Evolutionary conservation across 2,888 invertebrate species (phyloP).

Genomic region (Ornithoptera alexandrae): DNA sequence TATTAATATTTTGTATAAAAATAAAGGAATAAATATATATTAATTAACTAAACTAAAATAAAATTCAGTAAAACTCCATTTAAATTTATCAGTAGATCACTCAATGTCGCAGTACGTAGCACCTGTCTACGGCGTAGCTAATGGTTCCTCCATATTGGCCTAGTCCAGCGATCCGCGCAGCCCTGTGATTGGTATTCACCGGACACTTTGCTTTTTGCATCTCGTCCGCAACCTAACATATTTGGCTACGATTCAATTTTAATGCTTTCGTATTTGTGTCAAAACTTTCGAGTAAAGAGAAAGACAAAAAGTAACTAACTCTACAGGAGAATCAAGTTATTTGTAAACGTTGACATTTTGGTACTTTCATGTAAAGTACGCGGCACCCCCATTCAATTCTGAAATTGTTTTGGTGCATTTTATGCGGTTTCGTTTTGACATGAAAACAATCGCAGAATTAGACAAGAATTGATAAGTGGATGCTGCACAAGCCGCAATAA

Average conservation of each 20-base stretch:
- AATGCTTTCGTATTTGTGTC: constrained; percentile 75
- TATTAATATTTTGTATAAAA: background rate
- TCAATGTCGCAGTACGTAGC: constrained; percentile 50
- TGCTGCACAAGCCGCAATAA: constrained; percentile 70
- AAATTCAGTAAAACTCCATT: constrained; percentile 4
- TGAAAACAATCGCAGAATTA: constrained; percentile 46
- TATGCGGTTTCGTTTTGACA: constrained; percentile 59
- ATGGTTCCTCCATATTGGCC: constrained; percentile 39
- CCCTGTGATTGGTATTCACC: constrained; percentile 63
- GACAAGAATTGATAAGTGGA: constrained; percentile 58
- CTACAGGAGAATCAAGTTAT: constrained; percentile 65
- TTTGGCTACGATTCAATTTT: constrained; percentile 75
- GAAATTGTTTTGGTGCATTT: constrained; percentile 69
- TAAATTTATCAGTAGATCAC: constrained; percentile 27
- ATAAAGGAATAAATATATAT: background rate
- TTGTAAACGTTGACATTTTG: constrained; percentile 75
- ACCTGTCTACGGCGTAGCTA: constrained; percentile 62
- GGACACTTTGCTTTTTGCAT: constrained; percentile 54
- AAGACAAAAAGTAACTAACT: constrained; percentile 71
- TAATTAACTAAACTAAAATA: background rate
- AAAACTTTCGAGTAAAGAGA: constrained; percentile 68
- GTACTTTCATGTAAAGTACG: constrained; percentile 72
- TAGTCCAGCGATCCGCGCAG: constrained; percentile 40
- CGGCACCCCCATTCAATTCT: constrained; percentile 62
- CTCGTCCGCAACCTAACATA: constrained; percentile 66